These are phyloP conservation scores for Mus minutoides DNA, from an alignment of 2,797 vertebrate genomes.

Conservation along the genomic window DNA sequence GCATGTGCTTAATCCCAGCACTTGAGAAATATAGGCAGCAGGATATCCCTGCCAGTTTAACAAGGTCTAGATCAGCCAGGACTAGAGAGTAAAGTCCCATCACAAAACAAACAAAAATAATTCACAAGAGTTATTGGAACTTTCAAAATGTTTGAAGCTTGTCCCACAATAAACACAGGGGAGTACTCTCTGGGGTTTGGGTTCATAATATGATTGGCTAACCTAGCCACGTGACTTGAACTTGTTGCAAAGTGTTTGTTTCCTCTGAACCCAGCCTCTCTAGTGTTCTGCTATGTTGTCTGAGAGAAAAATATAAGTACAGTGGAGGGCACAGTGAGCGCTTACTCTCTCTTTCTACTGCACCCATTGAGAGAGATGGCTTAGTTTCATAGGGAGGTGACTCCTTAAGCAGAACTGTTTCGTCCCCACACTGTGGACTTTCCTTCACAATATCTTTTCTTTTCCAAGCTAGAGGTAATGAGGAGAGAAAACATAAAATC, in stretches of 20 bases:
- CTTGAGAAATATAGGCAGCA: neutral
- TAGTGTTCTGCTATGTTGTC: neutral
- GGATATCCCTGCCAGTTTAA: neutral
- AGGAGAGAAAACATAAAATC: neutral
- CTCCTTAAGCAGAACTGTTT: neutral
- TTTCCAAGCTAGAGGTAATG: neutral
- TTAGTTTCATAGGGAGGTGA: neutral
- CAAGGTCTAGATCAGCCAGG: neutral
- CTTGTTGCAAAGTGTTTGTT: neutral
- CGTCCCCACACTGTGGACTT: too few species aligned
- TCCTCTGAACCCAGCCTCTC: neutral
- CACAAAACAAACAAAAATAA: neutral
- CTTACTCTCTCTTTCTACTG: neutral
- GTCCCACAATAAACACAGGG: neutral
- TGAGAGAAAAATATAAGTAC: neutral
- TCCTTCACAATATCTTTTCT: neutral
- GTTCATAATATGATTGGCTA: neutral
- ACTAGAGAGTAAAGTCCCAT: neutral
- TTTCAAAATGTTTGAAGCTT: neutral
- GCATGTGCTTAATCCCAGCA: neutral
- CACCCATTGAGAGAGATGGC: neutral
- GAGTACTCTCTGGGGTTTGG: neutral
- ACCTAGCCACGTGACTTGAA: neutral
- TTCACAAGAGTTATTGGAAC: neutral
- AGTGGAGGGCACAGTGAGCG: neutral